Percentiles rank a stretch among this genome's conserved stretches.
phyloP scores from a whole-genome alignment of 1,140 invertebrate genomes.

The Melipona quadrifasciata region DNA sequence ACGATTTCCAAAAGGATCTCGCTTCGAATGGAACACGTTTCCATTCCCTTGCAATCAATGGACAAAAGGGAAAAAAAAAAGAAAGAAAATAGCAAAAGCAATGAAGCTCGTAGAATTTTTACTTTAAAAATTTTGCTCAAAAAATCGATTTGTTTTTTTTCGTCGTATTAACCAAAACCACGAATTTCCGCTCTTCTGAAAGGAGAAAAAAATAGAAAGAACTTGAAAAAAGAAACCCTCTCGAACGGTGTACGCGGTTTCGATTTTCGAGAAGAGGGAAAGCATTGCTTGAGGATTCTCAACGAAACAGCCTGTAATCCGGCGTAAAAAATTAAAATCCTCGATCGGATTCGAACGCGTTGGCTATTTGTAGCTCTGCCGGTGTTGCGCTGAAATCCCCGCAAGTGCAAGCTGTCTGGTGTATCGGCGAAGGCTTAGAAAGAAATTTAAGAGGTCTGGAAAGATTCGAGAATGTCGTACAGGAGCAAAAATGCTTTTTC shows the following conservation, averaged over 20 bases:
- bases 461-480: not conserved
- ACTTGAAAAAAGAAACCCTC: no score
- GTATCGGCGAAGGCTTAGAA: slow-evolving; percentile 6
- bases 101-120: no score
- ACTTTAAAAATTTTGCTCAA: no score
- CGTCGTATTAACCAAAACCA: no score
- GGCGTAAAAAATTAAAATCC: not conserved
- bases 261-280: not conserved
- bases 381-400: not conserved
- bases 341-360: not conserved
- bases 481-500: not conserved
- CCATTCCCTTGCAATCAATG: no score
- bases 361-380: not conserved
- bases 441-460: slow-evolving; percentile 11
- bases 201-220: not conserved
- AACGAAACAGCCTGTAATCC: not conserved
- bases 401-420: not conserved
- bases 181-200: no score
- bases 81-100: no score
- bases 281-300: not conserved
- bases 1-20: no score
- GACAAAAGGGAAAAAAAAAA: no score
- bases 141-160: no score
- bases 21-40: no score
- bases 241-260: not conserved